phyloP scores from a whole-genome alignment of 2,888 invertebrate species.

The Drosophila tanythrix region DNA sequence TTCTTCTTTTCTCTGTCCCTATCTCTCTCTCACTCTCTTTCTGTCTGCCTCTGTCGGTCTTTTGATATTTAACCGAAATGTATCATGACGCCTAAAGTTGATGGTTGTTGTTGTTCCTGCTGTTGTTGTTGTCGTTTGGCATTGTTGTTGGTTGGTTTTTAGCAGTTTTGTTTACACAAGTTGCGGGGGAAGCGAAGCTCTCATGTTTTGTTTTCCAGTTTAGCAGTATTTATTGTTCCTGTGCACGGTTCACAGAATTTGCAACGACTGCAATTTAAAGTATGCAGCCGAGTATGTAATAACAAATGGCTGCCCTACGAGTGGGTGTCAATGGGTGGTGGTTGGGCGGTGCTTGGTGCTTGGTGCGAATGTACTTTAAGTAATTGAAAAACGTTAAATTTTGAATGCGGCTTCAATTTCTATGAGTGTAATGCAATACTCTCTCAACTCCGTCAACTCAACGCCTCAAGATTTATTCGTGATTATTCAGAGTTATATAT shows the following conservation, averaged over 20 bases:
- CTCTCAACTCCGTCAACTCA: not conserved
- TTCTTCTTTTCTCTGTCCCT: slow-evolving; percentile 9
- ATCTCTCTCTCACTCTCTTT: slow-evolving; percentile 34
- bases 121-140: slow-evolving; percentile 34
- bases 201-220: slow-evolving; percentile 62
- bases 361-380: not conserved
- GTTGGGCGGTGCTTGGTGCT: not conserved
- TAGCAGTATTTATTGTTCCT: slow-evolving; percentile 72
- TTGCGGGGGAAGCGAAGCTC: slow-evolving; percentile 54
- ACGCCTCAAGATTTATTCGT: not conserved
- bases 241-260: slow-evolving; percentile 72
- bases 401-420: not conserved
- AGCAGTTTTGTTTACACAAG: slow-evolving; percentile 73
- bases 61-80: slow-evolving; percentile 76
- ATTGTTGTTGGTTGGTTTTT: slow-evolving; percentile 40
- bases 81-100: slow-evolving; percentile 77
- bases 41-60: slow-evolving; percentile 30
- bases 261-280: slow-evolving; percentile 64
- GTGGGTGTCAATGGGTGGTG: not conserved
- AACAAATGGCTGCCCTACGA: slow-evolving; percentile 42
- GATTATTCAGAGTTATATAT: not conserved
- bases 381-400: not conserved
- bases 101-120: slow-evolving; percentile 47
- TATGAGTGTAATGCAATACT: not conserved
- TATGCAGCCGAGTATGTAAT: slow-evolving; percentile 48